Conservation (phyloP, 2,888 invertebrate species). For the Heliothis peltigera region DNA sequence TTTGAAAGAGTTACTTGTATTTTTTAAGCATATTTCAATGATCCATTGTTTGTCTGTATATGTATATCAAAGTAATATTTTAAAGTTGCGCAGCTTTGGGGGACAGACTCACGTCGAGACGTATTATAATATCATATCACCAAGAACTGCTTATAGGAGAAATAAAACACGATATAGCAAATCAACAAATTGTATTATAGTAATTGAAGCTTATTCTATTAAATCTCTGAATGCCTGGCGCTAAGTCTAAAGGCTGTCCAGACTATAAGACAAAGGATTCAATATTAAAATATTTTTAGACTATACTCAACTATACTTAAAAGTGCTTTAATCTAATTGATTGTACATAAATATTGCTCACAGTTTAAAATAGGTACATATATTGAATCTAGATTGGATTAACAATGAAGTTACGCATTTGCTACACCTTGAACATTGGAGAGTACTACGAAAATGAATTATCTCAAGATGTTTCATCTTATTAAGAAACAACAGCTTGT, state of each 20-base stretch:
- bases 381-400: neutral
- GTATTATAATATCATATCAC: no score
- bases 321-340: neutral
- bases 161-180: constrained; percentile 10
- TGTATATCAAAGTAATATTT: no score
- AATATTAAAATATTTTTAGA: neutral
- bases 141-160: no score
- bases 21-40: neutral
- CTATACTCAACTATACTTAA: neutral
- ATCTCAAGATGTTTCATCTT: neutral
- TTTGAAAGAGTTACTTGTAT: neutral
- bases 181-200: neutral
- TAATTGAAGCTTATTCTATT: constrained; percentile 12
- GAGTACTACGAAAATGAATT: no score
- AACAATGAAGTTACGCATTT: neutral
- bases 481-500: neutral
- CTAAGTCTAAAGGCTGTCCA: neutral
- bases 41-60: no score
- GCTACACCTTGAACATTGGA: no score
- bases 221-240: neutral
- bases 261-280: neutral
- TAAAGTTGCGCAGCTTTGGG: no score
- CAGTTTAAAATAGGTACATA: neutral
- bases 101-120: no score
- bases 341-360: constrained; percentile 1